Evolutionary conservation across 2,797 vertebrate genomes (phyloP).

Genomic region (Manis javanica): DNA sequence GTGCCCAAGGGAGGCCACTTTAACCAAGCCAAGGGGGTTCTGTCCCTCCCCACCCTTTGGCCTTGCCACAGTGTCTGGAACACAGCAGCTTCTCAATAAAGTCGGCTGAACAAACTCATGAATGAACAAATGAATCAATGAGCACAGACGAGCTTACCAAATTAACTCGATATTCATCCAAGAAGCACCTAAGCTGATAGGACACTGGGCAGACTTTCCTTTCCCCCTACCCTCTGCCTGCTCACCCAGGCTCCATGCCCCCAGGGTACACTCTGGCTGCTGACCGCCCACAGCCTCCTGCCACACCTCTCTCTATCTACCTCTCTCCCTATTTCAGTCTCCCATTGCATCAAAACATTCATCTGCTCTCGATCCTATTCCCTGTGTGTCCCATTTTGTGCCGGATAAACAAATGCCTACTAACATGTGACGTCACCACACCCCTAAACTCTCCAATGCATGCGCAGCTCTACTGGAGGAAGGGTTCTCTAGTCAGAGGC

Average conservation of each 20-base stretch:
- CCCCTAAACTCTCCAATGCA: background rate
- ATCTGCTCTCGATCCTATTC: background rate
- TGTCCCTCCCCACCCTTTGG: background rate
- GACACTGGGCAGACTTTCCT: background rate
- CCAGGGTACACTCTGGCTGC: background rate
- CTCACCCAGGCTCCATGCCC: background rate
- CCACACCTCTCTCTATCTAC: too few relatives aligned
- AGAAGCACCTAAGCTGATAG: background rate
- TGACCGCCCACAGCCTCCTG: rapidly evolving
- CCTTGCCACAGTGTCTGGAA: too few relatives aligned
- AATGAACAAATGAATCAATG: background rate
- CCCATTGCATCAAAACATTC: background rate
- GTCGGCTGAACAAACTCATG: background rate
- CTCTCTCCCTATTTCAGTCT: background rate
- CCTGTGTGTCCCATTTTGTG: background rate
- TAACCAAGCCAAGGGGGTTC: background rate
- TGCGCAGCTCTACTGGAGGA: background rate
- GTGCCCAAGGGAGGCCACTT: background rate
- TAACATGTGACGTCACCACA: background rate
- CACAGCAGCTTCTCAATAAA: background rate
- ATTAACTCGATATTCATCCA: background rate
- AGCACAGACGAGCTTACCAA: background rate
- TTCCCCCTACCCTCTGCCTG: background rate
- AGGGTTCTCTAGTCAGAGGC: background rate
- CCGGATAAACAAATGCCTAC: background rate